Percentiles rank a stretch among this genome's conserved stretches.
These are phyloP conservation scores for Nannoperca australis DNA, from an alignment of 2,797 vertebrate genomes.

Conservation along the genomic window DNA sequence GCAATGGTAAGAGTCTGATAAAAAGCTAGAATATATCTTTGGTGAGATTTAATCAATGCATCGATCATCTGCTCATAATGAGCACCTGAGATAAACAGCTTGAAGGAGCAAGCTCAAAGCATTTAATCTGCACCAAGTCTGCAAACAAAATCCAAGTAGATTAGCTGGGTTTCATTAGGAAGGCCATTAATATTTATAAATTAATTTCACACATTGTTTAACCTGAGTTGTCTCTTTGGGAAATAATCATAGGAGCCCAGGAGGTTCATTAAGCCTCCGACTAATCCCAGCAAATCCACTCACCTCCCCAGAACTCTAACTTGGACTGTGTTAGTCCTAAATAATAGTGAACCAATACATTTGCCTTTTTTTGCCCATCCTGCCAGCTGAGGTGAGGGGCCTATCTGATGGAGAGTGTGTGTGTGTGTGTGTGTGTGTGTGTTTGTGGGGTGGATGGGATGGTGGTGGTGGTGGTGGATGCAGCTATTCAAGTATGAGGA, in stretches of 20 bases:
- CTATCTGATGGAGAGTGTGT: too few species aligned
- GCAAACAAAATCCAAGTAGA: slow-evolving; percentile 61
- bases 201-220: slow-evolving; percentile 78
- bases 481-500: neutral
- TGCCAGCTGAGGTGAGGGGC: too few species aligned
- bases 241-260: slow-evolving; percentile 64
- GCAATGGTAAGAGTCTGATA: slow-evolving; percentile 47
- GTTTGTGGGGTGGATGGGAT: too few species aligned
- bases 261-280: slow-evolving; percentile 68
- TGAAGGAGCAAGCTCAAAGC: slow-evolving; percentile 17
- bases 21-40: slow-evolving; percentile 46
- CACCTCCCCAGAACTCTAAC: slow-evolving; percentile 25
- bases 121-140: slow-evolving; percentile 27
- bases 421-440: too few species aligned
- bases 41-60: slow-evolving; percentile 66
- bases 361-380: slow-evolving; percentile 10
- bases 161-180: slow-evolving; percentile 63
- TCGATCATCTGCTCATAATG: slow-evolving; percentile 58
- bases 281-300: slow-evolving; percentile 68
- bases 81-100: slow-evolving; percentile 59
- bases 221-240: slow-evolving; percentile 57
- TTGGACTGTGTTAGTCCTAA: slow-evolving; percentile 35
- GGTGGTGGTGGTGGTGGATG: too few species aligned
- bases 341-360: slow-evolving; percentile 34
- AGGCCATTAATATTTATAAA: slow-evolving; percentile 75